Conservation (phyloP, 2,113 vertebrate genomes). For the Eidolon helvum region DNA sequence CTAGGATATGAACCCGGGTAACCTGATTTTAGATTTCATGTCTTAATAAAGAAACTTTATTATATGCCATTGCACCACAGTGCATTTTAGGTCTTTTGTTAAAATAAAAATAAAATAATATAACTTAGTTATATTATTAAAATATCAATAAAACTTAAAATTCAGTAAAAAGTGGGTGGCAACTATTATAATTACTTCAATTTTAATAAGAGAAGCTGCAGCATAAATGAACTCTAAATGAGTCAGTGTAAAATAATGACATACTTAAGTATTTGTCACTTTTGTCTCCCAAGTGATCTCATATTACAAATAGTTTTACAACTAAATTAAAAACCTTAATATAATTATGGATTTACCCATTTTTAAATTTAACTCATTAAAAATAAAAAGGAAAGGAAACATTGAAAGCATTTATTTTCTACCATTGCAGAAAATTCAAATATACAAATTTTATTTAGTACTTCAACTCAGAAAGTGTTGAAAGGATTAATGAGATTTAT, state of each 20-base stretch:
- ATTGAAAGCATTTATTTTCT: background rate
- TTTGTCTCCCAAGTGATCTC: background rate
- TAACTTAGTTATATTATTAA: background rate
- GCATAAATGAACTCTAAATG: background rate
- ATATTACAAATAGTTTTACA: background rate
- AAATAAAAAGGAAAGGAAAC: background rate
- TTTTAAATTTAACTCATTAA: conserved; percentile 23
- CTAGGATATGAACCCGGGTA: background rate
- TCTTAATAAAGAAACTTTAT: background rate
- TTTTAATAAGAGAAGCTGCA: background rate
- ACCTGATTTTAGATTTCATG: background rate
- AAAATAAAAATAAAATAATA: background rate
- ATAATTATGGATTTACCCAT: background rate
- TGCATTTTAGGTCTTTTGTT: background rate
- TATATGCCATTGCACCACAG: background rate
- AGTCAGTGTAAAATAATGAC: background rate
- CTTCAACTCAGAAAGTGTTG: background rate
- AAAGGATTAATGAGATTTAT: background rate
- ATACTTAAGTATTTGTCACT: background rate
- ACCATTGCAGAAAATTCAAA: background rate
- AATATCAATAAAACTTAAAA: background rate
- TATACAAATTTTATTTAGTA: background rate
- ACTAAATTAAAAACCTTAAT: background rate
- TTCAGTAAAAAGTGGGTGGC: background rate
- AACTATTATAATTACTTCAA: background rate